phyloP scores from a whole-genome alignment of 2,797 vertebrate genomes.

The Mergus octosetaceus region DNA sequence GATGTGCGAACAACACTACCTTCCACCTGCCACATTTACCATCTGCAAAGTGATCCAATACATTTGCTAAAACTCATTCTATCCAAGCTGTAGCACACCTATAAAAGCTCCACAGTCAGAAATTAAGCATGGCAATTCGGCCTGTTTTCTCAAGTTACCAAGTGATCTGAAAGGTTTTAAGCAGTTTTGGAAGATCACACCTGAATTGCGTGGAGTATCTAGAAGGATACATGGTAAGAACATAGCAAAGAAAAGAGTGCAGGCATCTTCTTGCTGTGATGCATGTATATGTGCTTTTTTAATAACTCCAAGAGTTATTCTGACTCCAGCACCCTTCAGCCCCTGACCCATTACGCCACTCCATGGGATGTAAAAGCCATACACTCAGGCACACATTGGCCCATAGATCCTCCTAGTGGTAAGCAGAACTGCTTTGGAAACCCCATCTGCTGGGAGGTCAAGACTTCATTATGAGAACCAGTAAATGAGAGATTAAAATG shows the following conservation, averaged over 20 bases:
- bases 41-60: neutral
- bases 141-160: neutral
- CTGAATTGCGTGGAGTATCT: neutral
- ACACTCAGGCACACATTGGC: neutral
- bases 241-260: neutral
- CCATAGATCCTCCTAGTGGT: neutral
- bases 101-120: neutral
- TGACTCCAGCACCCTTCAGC: neutral
- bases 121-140: neutral
- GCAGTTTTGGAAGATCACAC: neutral
- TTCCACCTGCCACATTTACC: neutral
- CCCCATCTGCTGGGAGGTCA: constrained; percentile 44
- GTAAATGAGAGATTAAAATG: constrained; percentile 46
- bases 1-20: neutral
- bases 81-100: neutral
- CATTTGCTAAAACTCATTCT: neutral
- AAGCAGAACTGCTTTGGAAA: neutral
- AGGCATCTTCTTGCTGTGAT: neutral
- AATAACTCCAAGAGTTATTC: neutral
- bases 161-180: neutral
- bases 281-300: neutral
- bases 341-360: neutral
- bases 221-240: neutral
- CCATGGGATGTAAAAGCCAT: neutral
- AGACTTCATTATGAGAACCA: constrained; percentile 30